These are phyloP conservation scores for Crocallis elinguaria DNA, from an alignment of 2,888 invertebrate species.

Conservation along the genomic window DNA sequence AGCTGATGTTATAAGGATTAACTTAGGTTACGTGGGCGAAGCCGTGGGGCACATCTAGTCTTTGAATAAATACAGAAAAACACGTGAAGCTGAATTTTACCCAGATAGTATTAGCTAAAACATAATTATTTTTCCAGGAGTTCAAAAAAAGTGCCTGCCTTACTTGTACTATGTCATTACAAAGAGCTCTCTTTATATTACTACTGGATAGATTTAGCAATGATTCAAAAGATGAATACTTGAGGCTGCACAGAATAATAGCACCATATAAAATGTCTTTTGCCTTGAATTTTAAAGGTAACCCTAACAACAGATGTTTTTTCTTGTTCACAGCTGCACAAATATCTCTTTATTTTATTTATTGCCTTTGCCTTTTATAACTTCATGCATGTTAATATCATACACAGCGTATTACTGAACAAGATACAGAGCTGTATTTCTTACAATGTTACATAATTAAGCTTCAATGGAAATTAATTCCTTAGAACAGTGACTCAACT, in stretches of 20 bases:
- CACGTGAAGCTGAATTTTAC: not conserved
- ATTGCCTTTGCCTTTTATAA: not conserved
- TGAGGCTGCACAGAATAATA: conserved; percentile 88
- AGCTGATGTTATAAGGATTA: too few relatives aligned
- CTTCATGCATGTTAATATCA: too few relatives aligned
- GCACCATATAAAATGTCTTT: conserved; percentile 91
- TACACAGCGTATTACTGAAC: too few relatives aligned
- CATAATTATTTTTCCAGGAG: conserved; percentile 43
- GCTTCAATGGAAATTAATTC: too few relatives aligned
- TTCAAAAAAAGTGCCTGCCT: conserved; percentile 51
- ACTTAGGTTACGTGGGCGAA: too few relatives aligned
- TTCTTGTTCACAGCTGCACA: not conserved
- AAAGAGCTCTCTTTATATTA: conserved; percentile 81
- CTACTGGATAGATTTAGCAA: conserved; percentile 84
- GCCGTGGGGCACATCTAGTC: too few relatives aligned
- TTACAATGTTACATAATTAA: too few relatives aligned
- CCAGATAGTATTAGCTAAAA: not conserved
- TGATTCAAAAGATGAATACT: conserved; percentile 76
- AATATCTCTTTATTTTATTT: not conserved
- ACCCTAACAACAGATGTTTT: not conserved
- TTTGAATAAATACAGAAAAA: too few relatives aligned
- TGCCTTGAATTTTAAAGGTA: conserved; percentile 76
- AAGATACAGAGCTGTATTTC: too few relatives aligned
- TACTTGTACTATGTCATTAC: conserved; percentile 76
- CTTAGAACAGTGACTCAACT: too few relatives aligned